Evolutionary conservation across 2,888 invertebrate species (phyloP), one percentile per base, ranked within the genome.

Genomic region (Hipparchia sbordonii): DNA sequence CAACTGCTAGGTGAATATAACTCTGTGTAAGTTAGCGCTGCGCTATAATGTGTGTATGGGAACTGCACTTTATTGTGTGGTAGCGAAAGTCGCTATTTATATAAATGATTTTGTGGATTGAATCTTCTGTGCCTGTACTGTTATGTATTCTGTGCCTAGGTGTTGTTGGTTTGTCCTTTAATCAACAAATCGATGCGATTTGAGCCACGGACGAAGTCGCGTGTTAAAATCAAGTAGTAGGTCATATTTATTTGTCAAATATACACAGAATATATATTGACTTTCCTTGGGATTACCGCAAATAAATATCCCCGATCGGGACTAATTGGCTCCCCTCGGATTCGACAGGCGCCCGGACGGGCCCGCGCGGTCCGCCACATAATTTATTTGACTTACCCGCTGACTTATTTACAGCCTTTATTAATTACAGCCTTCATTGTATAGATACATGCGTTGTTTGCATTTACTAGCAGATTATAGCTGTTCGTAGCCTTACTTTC

Each of bases 271-370:
- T 69, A 60, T 61, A 61, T 60, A 52, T 69, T 69, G 84, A 82
- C 84, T 87, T 89, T 89, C 87, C 89, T 89, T 86, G 87, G 87
- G 88, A 85, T 85, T 87, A 88, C 91, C 89, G 89, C 92, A 91
- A 91, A 92, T 92, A 93, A 92, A 92, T 92, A 92, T 91, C 88
- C 88, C 84, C 84, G 84, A 85, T 85, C 82, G 83, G 87, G 90
- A 92, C 92, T 92, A 93, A 93, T 93, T 92, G 91, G 92, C 90
- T 89, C 88, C 89, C 89, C 89, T 87, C 88, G 89, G 90, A 89
- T 87, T 89, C 89, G 90, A 90, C 91, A 88, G 88, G 84, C 87
- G 87, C 86, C 86, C 89, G 87, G 86, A 80, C 80, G 83, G 82
- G 82, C 81, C 82, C 81, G 82, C 84, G 89, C 85, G 91, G 90